A percentile compares a stretch with the other conserved stretches of the same genome.
Evolutionary conservation across 2,888 invertebrate genomes (phyloP).

Genomic region (Patella caerulea): DNA sequence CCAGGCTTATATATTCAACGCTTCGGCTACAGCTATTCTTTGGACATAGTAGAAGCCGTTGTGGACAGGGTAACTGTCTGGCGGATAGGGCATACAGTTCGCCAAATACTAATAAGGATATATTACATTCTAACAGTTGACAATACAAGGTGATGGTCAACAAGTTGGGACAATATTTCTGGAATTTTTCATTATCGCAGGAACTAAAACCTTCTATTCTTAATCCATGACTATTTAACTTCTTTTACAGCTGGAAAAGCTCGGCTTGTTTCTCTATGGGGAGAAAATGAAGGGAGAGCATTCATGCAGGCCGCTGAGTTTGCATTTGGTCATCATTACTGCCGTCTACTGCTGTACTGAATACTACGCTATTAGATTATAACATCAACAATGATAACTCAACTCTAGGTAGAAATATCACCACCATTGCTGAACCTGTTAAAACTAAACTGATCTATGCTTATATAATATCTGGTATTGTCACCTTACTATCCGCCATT

Average conservation of each 20-base stretch:
- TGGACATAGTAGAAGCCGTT: too few relatives aligned
- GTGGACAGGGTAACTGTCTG: too few relatives aligned
- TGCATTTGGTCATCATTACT: slow-evolving; percentile 68
- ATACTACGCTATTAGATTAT: not conserved
- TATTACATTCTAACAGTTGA: too few relatives aligned
- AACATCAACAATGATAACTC: not conserved
- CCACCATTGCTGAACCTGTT: not conserved
- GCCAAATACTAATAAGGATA: too few relatives aligned
- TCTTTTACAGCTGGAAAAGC: slow-evolving; percentile 65
- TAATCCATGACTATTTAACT: not conserved
- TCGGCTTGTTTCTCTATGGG: slow-evolving; percentile 67
- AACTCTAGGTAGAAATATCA: not conserved
- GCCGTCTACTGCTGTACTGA: not conserved
- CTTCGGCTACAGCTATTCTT: too few relatives aligned
- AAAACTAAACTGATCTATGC: slow-evolving; percentile 34
- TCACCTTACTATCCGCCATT: slow-evolving; percentile 32
- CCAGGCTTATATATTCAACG: too few relatives aligned
- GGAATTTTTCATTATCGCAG: too few relatives aligned
- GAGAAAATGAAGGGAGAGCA: slow-evolving; percentile 67
- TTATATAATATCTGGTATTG: slow-evolving; percentile 41
- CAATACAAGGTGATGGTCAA: too few relatives aligned
- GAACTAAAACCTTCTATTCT: too few relatives aligned
- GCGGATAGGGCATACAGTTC: too few relatives aligned
- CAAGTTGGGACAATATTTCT: too few relatives aligned
- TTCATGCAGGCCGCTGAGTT: slow-evolving; percentile 73